Conservation (phyloP, 2,797 vertebrate species). For the Gymnodraco acuticeps region DNA sequence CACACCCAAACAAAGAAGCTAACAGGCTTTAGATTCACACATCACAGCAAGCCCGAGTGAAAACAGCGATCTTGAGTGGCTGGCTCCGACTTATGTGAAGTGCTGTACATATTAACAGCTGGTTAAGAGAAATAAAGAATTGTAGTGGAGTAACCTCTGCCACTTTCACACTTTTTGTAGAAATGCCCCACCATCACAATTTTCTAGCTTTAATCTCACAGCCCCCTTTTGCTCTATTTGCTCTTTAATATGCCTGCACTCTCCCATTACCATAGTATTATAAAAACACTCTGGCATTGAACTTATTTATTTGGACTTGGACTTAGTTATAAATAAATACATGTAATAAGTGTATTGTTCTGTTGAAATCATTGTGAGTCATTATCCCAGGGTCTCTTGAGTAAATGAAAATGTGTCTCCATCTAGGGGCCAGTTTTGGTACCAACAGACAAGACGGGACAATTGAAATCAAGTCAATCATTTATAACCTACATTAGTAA, state of each 20-base stretch:
- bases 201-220: not conserved
- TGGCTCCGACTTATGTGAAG: not conserved
- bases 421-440: slow-evolving; percentile 70
- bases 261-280: not conserved
- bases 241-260: not conserved
- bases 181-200: not conserved
- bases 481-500: too few relatives aligned
- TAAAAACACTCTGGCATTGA: slow-evolving; percentile 7
- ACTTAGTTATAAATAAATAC: slow-evolving; percentile 22
- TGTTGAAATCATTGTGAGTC: not conserved
- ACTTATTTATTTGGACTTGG: not conserved
- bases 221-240: not conserved
- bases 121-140: not conserved
- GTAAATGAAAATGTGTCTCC: slow-evolving; percentile 60
- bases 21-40: not conserved
- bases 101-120: not conserved
- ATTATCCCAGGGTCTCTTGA: not conserved
- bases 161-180: not conserved
- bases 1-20: not conserved
- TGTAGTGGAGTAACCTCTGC: not conserved
- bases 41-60: not conserved
- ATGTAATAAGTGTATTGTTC: slow-evolving; percentile 14
- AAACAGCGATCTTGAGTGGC: not conserved
- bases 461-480: too few relatives aligned
- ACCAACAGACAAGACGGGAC: slow-evolving; percentile 10